A percentile compares a stretch with the other conserved stretches of the same genome.
Evolutionary conservation across 2,113 vertebrate species (phyloP).

Genomic region (Spheniscus mendiculus): DNA sequence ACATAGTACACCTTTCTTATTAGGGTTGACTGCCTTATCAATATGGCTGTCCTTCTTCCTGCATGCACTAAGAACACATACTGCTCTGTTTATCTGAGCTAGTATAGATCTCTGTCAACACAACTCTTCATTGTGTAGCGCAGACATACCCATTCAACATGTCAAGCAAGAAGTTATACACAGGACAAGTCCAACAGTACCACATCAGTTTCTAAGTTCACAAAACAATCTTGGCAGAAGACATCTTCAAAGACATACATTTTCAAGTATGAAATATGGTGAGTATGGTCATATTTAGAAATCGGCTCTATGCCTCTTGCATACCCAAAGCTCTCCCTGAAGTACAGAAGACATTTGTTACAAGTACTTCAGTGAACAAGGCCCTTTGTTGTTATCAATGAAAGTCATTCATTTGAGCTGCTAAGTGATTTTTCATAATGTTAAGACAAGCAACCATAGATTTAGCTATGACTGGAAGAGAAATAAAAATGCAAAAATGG

Average conservation of each 20-base stretch:
- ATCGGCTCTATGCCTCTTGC: background rate
- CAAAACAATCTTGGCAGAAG: background rate
- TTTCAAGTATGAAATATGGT: background rate
- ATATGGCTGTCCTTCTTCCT: background rate
- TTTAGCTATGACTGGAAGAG: background rate
- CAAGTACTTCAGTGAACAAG: background rate
- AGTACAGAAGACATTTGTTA: background rate
- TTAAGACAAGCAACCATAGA: background rate
- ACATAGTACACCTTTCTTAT: background rate
- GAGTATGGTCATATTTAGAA: background rate
- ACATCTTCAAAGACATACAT: background rate
- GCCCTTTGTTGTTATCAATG: background rate
- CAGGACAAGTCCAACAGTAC: background rate
- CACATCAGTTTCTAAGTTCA: background rate
- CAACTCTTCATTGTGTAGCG: background rate
- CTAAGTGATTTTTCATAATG: background rate
- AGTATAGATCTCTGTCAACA: background rate
- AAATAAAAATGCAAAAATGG: background rate
- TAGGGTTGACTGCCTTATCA: background rate
- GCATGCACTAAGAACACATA: background rate
- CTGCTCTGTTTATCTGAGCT: background rate
- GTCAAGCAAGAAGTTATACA: background rate
- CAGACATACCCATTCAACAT: background rate
- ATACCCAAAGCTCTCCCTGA: background rate
- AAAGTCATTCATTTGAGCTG: background rate